These are phyloP conservation scores for Pseudococcus jackbeardsleyi DNA, from an alignment of 2,888 invertebrate species.

Conservation along the genomic window DNA sequence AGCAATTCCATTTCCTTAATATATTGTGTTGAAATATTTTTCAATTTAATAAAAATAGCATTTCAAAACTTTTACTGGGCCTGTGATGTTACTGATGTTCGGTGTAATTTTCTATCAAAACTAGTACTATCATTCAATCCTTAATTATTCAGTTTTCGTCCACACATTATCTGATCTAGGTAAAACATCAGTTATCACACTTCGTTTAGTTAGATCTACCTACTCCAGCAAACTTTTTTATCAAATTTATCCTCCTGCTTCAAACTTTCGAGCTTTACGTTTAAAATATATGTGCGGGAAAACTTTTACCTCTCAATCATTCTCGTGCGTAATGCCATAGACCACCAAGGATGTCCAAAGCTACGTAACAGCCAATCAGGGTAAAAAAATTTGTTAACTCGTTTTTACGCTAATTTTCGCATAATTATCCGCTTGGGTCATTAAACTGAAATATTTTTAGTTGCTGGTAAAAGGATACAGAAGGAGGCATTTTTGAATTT, in stretches of 20 bases:
- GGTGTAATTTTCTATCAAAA: too few species aligned
- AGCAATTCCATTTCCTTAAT: too few species aligned
- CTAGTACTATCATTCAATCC: too few species aligned
- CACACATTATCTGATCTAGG: too few species aligned
- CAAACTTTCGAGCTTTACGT: neutral
- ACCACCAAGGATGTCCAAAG: neutral
- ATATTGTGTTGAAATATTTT: too few species aligned
- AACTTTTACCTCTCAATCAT: conserved; percentile 6
- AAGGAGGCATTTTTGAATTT: neutral
- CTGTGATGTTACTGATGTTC: too few species aligned
- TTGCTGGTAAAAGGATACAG: neutral
- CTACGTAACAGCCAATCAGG: neutral
- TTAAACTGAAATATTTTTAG: neutral
- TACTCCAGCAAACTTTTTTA: neutral
- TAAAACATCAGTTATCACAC: too few species aligned
- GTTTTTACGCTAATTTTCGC: neutral
- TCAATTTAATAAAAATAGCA: too few species aligned
- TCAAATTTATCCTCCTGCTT: neutral
- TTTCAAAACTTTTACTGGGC: too few species aligned
- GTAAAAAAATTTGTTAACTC: neutral
- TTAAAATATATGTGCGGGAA: neutral
- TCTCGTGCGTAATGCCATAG: neutral
- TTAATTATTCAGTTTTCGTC: too few species aligned
- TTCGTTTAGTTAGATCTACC: too few species aligned
- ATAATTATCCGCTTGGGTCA: neutral